Evolutionary conservation across 2,113 vertebrate genomes (phyloP).

Genomic region (Petromus typicus): DNA sequence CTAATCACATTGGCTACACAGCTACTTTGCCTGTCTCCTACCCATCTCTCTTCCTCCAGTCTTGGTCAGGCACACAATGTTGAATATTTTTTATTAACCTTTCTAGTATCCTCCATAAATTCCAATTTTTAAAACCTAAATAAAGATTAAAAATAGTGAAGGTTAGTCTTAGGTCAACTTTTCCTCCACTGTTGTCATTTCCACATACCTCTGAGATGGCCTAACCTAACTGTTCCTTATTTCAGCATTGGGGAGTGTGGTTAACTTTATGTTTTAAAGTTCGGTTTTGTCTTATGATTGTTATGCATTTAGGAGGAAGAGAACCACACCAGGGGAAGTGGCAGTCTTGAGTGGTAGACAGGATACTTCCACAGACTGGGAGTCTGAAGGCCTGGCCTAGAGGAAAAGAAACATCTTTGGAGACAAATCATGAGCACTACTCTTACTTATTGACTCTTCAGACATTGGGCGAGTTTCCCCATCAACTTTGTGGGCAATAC

Average conservation of each 20-base stretch:
- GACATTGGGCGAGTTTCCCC: neutral
- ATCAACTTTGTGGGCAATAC: neutral
- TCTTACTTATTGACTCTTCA: neutral
- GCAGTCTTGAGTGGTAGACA: neutral
- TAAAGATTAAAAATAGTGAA: constrained; percentile 1
- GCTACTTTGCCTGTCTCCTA: neutral
- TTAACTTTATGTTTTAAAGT: constrained; percentile 3
- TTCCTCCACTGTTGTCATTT: neutral
- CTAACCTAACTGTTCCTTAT: neutral
- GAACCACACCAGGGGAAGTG: neutral
- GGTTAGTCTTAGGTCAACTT: neutral
- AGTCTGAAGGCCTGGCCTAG: neutral
- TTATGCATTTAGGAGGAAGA: neutral
- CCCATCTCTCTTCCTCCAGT: neutral
- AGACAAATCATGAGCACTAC: neutral
- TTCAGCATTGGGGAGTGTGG: neutral
- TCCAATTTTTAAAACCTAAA: neutral
- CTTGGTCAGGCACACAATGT: neutral
- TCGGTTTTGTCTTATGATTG: neutral
- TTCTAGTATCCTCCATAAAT: neutral
- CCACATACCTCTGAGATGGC: neutral
- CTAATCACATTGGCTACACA: neutral
- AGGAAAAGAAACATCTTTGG: neutral
- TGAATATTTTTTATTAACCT: neutral
- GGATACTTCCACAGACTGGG: neutral